Evolutionary conservation across 2,888 invertebrate genomes (phyloP).

Genomic region (Chaetoderma sp.): DNA sequence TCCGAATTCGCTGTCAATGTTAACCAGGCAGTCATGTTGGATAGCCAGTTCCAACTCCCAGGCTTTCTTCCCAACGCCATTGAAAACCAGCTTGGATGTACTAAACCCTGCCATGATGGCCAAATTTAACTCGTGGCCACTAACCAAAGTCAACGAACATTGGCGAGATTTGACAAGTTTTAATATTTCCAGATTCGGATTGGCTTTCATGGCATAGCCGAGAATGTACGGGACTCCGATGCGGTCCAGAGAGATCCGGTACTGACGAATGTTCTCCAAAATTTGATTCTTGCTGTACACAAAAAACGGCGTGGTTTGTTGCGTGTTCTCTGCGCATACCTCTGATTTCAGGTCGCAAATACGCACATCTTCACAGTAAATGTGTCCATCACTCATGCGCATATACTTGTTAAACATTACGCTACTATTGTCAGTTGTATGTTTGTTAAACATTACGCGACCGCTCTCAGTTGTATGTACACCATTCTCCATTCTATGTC

Average conservation of each 20-base stretch:
- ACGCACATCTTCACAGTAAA: conserved; percentile 42
- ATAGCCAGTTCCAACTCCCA: conserved; percentile 68
- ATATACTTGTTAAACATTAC: not conserved
- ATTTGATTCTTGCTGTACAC: conserved; percentile 58
- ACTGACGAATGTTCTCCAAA: conserved; percentile 45
- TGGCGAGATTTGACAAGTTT: conserved; percentile 18
- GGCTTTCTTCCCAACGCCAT: conserved; percentile 69
- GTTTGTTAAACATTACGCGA: too few species aligned
- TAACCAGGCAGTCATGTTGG: conserved; percentile 61
- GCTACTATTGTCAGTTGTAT: too few species aligned
- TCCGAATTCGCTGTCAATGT: conserved; percentile 69
- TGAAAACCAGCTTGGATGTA: conserved; percentile 61
- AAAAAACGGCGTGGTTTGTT: conserved; percentile 42
- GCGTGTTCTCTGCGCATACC: not conserved
- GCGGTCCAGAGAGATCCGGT: conserved; percentile 38
- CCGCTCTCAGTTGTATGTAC: too few species aligned
- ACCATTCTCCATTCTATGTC: too few species aligned
- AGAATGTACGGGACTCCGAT: conserved; percentile 35
- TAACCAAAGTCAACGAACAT: conserved; percentile 52
- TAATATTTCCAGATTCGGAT: conserved; percentile 57
- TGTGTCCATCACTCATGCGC: conserved; percentile 20
- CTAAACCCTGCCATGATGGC: conserved; percentile 65
- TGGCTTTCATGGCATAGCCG: conserved; percentile 68
- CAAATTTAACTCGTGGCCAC: conserved; percentile 66
- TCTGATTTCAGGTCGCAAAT: conserved; percentile 28